These are phyloP conservation scores for Petrocephalus zakoni DNA, from an alignment of 2,113 vertebrate species.

Conservation along the genomic window DNA sequence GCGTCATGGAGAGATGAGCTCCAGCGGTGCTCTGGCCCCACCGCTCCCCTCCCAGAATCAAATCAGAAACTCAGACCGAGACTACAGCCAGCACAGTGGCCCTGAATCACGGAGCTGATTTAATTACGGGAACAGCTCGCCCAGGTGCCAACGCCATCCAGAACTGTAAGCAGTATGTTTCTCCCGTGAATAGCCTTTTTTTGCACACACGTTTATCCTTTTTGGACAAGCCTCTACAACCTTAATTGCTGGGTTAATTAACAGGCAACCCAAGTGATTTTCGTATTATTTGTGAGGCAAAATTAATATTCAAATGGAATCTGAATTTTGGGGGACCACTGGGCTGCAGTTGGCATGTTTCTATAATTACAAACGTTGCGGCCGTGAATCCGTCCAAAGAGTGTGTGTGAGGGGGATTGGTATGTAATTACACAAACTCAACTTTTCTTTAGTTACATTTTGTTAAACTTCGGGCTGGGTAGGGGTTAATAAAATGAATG, in stretches of 20 bases:
- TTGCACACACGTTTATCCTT: not conserved
- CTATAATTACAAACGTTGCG: not conserved
- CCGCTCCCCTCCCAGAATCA: constrained; percentile 13
- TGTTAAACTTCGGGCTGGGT: too few relatives aligned
- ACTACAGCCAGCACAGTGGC: not conserved
- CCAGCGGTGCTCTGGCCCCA: not conserved
- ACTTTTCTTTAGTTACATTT: too few relatives aligned
- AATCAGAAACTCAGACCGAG: not conserved
- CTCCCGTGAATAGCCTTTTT: not conserved
- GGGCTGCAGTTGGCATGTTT: not conserved
- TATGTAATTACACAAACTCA: too few relatives aligned
- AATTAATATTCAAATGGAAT: not conserved
- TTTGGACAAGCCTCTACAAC: not conserved
- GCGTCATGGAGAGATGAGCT: constrained; percentile 27
- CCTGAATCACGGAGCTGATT: not conserved
- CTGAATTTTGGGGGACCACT: not conserved
- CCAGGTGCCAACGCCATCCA: not conserved
- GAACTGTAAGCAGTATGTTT: not conserved
- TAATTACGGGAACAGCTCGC: not conserved
- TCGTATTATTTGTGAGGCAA: not conserved
- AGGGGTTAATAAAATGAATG: too few relatives aligned
- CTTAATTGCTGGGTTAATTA: not conserved
- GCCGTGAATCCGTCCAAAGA: not conserved
- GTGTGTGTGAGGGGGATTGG: too few relatives aligned
- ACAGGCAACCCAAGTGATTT: not conserved